Conservation (phyloP, 2,113 vertebrate species). For the Vidua macroura region DNA sequence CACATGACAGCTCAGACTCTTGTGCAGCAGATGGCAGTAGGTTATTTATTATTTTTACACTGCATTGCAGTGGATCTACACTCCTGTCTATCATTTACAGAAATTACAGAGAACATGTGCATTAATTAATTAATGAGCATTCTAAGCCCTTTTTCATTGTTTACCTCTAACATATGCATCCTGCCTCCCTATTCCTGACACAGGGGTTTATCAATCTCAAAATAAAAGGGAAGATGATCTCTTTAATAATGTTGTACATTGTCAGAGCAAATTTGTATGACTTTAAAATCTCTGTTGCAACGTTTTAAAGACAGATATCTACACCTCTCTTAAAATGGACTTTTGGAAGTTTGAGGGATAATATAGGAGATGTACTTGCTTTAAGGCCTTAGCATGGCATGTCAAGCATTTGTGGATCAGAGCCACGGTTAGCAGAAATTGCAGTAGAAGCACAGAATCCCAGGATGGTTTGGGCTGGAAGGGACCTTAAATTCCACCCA, state of each 20-base stretch:
- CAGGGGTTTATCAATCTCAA: neutral
- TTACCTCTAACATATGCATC: neutral
- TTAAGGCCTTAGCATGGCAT: rapidly evolving
- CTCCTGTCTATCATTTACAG: neutral
- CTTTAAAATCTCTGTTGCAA: neutral
- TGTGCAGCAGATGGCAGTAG: neutral
- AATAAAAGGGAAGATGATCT: neutral
- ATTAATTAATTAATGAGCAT: neutral
- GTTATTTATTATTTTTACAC: conserved; percentile 4
- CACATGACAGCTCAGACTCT: neutral
- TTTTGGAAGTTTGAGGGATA: neutral
- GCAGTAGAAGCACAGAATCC: neutral
- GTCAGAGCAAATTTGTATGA: neutral
- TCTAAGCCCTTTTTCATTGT: neutral
- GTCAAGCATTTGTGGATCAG: neutral
- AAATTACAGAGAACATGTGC: neutral
- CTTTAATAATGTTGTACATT: rapidly evolving
- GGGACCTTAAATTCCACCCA: rapidly evolving
- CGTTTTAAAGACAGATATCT: neutral
- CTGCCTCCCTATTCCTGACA: neutral
- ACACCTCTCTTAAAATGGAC: neutral
- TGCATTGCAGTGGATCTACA: neutral
- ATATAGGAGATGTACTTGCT: rapidly evolving
- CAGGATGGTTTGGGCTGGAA: neutral
- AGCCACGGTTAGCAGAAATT: neutral